These are phyloP conservation scores for Archivesica marissinica DNA, from an alignment of 1,140 invertebrate species.

Conservation along the genomic window DNA sequence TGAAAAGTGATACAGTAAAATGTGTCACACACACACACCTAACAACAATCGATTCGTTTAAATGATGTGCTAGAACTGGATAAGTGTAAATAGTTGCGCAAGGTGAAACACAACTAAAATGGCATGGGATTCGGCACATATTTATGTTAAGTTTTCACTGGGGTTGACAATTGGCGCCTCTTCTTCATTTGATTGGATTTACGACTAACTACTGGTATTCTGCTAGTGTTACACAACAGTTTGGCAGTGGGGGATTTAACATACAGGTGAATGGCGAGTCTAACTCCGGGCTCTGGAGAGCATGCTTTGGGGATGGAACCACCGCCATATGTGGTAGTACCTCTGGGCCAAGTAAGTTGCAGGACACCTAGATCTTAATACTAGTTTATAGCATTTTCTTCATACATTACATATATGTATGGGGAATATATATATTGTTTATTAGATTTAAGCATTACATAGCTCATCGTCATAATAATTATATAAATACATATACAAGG, in stretches of 20 bases:
- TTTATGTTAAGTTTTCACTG: neutral
- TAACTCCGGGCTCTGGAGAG: neutral
- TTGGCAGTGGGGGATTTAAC: neutral
- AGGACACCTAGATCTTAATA: too few relatives aligned
- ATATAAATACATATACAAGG: too few relatives aligned
- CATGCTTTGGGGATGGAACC: neutral
- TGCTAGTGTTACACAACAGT: neutral
- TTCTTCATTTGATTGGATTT: constrained; percentile 12
- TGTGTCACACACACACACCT: too few relatives aligned
- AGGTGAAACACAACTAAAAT: neutral
- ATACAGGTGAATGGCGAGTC: neutral
- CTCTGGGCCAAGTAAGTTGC: neutral
- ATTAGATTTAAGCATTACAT: too few relatives aligned
- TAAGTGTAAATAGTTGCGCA: too few relatives aligned
- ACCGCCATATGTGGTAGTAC: neutral
- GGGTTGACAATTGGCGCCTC: neutral
- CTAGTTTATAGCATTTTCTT: too few relatives aligned
- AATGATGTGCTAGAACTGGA: too few relatives aligned
- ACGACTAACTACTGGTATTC: neutral
- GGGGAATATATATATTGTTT: too few relatives aligned
- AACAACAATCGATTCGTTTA: too few relatives aligned
- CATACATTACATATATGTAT: too few relatives aligned
- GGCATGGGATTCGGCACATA: neutral
- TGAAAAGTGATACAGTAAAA: too few relatives aligned
- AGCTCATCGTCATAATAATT: too few relatives aligned